Evolutionary conservation across 2,797 vertebrate genomes (phyloP).

Genomic region (Labeo calbasu): DNA sequence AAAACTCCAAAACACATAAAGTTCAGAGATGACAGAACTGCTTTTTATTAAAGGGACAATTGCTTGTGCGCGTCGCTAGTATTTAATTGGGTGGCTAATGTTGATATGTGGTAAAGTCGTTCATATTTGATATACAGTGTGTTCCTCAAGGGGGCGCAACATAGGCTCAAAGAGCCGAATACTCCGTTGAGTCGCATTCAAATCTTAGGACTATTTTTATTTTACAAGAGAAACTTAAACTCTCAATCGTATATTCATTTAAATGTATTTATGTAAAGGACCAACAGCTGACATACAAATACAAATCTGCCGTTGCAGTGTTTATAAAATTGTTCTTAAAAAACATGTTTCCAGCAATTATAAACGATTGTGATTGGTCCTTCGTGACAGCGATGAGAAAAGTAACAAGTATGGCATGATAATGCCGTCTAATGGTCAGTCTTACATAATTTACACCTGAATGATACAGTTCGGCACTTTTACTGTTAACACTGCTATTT

Average conservation of each 20-base stretch:
- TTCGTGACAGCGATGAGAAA: not conserved
- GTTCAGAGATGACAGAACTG: constrained; percentile 2
- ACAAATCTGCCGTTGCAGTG: not conserved
- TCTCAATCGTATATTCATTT: not conserved
- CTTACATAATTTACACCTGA: not conserved
- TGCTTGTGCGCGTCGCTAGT: constrained; percentile 70
- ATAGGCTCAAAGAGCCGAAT: not conserved
- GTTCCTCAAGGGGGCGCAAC: not conserved
- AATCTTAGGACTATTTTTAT: not conserved
- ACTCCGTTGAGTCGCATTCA: not conserved
- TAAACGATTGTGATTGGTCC: not conserved
- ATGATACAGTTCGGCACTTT: not conserved
- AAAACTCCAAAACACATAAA: not conserved
- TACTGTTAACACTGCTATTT: too few species aligned
- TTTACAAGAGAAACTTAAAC: not conserved
- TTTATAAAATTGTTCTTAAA: not conserved
- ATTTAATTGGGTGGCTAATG: not conserved
- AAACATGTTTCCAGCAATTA: not conserved
- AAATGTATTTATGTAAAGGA: not conserved
- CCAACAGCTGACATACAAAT: not conserved
- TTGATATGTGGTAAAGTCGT: not conserved
- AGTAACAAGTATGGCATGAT: not conserved
- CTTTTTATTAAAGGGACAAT: constrained; percentile 32
- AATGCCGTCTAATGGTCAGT: too few species aligned
- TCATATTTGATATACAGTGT: rapidly evolving